Evolutionary conservation across 2,113 vertebrate species (phyloP).

Genomic region (Clarias batrachus): DNA sequence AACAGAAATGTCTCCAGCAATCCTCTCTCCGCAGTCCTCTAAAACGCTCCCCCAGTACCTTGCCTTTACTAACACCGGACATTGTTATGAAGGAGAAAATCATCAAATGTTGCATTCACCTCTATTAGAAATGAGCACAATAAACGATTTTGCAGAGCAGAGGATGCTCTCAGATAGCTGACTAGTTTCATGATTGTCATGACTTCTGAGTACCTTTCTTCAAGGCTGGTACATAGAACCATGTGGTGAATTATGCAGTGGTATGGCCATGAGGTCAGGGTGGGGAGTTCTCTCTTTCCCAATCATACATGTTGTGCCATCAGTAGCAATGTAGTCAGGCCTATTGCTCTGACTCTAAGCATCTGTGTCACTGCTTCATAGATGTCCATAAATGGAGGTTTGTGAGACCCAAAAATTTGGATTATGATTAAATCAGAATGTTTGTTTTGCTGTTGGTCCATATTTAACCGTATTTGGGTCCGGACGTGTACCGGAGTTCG

Average conservation of each 20-base stretch:
- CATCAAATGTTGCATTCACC: conserved; percentile 21
- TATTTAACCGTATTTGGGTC: too few relatives aligned
- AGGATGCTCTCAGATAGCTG: conserved; percentile 38
- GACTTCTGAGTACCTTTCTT: not conserved
- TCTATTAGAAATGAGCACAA: conserved; percentile 39
- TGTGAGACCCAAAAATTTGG: not conserved
- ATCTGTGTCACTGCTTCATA: not conserved
- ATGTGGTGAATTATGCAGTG: not conserved
- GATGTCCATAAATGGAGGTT: not conserved
- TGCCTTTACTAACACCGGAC: too few relatives aligned
- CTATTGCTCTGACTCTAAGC: not conserved
- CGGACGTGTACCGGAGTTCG: too few relatives aligned
- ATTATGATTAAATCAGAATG: too few relatives aligned
- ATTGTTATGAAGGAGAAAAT: conserved; percentile 1
- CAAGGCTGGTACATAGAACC: not conserved
- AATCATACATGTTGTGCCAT: too few relatives aligned
- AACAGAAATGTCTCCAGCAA: too few relatives aligned
- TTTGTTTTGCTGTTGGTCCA: too few relatives aligned
- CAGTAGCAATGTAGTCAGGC: not conserved
- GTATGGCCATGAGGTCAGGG: not conserved
- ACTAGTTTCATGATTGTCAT: conserved; percentile 27
- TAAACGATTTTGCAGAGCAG: conserved; percentile 26
- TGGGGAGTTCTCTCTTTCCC: not conserved
- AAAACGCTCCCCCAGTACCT: too few relatives aligned
- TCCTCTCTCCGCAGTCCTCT: too few relatives aligned